These are phyloP conservation scores for Drosophila ambigua DNA, from an alignment of 1,140 invertebrate genomes.

Conservation along the genomic window DNA sequence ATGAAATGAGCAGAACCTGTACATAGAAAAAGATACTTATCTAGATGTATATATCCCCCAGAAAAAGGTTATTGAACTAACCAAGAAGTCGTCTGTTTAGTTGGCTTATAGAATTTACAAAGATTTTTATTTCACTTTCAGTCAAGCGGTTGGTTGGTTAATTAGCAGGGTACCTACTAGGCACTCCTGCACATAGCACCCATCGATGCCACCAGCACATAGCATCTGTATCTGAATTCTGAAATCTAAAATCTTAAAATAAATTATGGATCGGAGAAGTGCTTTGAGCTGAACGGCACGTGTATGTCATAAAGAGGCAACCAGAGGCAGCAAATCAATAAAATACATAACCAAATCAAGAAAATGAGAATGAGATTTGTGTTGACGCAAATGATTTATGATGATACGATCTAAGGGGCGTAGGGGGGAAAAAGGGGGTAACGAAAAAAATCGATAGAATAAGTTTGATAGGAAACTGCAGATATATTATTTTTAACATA, in stretches of 20 bases:
- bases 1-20: too few species aligned
- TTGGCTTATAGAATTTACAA: slow-evolving; percentile 34
- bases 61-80: slow-evolving; percentile 50
- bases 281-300: slow-evolving; percentile 66
- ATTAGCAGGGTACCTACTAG: slow-evolving; percentile 34
- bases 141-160: slow-evolving; percentile 27
- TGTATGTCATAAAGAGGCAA: slow-evolving; percentile 63
- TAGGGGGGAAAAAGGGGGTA: not conserved
- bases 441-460: too few species aligned
- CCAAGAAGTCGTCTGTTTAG: slow-evolving; percentile 5
- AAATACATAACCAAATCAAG: slow-evolving; percentile 74
- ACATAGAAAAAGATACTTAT: too few species aligned
- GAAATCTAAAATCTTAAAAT: slow-evolving; percentile 19
- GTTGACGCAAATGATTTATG: slow-evolving; percentile 70
- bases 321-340: slow-evolving; percentile 61
- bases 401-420: slow-evolving; percentile 11
- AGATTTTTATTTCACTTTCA: slow-evolving; percentile 51
- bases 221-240: too few species aligned
- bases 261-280: slow-evolving; percentile 39
- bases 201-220: too few species aligned
- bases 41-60: too few species aligned
- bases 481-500: too few species aligned
- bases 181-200: slow-evolving; percentile 29
- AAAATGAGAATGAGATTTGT: slow-evolving; percentile 37
- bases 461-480: too few species aligned